Conservation (phyloP, 53 echinoderm and acorn worm genomes). For the Stichopus horrens region DNA sequence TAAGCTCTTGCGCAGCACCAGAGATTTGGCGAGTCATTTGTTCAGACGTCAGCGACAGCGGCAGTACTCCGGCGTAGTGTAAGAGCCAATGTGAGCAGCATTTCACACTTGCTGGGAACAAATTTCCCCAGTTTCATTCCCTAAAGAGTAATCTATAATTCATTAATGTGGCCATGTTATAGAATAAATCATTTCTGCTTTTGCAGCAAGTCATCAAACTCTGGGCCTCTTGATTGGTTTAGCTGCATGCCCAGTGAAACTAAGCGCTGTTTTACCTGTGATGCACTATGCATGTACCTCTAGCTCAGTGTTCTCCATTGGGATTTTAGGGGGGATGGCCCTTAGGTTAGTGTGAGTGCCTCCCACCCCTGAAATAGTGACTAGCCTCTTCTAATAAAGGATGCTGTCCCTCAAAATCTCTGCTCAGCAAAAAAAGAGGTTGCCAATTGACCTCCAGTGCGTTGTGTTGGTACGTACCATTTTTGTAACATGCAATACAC, state of each 20-base stretch:
- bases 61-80: background rate
- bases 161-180: slow-evolving; percentile 4
- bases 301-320: too few relatives aligned
- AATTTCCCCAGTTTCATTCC: background rate
- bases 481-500: too few relatives aligned
- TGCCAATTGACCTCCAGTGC: too few relatives aligned
- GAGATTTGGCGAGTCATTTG: background rate
- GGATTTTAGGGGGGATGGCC: too few relatives aligned
- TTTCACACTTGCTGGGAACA: background rate
- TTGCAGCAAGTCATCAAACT: background rate
- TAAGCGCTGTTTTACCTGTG: too few relatives aligned
- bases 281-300: too few relatives aligned
- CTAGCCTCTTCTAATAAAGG: too few relatives aligned
- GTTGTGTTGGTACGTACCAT: too few relatives aligned
- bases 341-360: too few relatives aligned
- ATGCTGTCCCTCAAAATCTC: too few relatives aligned
- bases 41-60: background rate
- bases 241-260: background rate
- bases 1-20: background rate
- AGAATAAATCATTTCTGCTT: background rate
- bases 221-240: slow-evolving; percentile 8
- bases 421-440: too few relatives aligned
- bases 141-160: slow-evolving; percentile 6
- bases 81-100: background rate
- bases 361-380: too few relatives aligned